These are phyloP conservation scores for Alviniconcha strummeri DNA, from an alignment of 2,888 invertebrate genomes.

Conservation along the genomic window DNA sequence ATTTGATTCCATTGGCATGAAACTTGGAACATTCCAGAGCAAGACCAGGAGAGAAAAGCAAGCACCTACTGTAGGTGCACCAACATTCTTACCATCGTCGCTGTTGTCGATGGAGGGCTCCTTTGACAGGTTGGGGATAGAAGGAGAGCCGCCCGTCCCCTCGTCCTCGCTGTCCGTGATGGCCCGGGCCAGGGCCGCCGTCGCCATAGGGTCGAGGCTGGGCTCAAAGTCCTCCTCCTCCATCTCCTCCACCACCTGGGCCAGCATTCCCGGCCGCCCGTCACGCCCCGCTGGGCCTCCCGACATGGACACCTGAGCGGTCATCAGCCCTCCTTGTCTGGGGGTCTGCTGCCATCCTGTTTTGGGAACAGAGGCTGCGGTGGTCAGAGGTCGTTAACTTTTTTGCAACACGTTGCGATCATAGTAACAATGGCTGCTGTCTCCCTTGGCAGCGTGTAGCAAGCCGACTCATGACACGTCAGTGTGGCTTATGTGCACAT, in stretches of 20 bases:
- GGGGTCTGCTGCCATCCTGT: background rate
- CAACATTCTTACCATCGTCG: slow-evolving; percentile 53
- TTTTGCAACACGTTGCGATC: no score
- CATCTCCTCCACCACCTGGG: slow-evolving; percentile 55
- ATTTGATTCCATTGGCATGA: no score
- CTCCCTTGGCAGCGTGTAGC: no score
- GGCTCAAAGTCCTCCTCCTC: slow-evolving; percentile 70
- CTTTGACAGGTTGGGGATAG: slow-evolving; percentile 58
- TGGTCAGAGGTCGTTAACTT: no score
- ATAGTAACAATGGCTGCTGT: no score
- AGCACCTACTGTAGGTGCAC: no score
- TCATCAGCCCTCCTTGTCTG: background rate
- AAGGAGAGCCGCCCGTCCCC: slow-evolving; percentile 48
- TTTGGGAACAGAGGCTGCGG: no score
- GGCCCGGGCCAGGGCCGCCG: slow-evolving; percentile 66
- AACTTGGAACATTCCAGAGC: no score
- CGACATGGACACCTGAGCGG: slow-evolving; percentile 10
- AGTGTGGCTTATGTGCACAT: no score
- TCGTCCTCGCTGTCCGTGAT: slow-evolving; percentile 70
- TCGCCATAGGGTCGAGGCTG: slow-evolving; percentile 55
- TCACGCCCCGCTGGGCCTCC: background rate
- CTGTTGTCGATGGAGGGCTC: slow-evolving; percentile 58
- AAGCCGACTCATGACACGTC: no score
- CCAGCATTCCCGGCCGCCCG: slow-evolving; percentile 30
- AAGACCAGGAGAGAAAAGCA: no score